Percentiles rank a stretch among this genome's conserved stretches.
phyloP scores from a whole-genome alignment of 2,113 vertebrate genomes.

The Xenopus laevis region DNA sequence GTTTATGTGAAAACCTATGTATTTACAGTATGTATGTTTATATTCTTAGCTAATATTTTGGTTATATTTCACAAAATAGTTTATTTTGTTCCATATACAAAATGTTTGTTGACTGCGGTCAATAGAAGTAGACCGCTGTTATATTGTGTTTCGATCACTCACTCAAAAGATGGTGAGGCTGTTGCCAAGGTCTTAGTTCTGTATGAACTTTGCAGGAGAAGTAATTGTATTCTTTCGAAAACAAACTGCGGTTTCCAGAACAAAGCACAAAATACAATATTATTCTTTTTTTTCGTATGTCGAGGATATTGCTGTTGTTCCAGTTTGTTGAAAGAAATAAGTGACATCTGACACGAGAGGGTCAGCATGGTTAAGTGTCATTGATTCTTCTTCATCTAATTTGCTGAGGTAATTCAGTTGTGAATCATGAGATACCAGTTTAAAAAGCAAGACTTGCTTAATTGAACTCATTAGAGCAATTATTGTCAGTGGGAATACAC shows the following conservation, averaged over 20 bases:
- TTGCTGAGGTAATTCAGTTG: constrained; percentile 29
- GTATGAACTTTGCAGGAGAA: constrained; percentile 13
- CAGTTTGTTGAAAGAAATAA: constrained; percentile 21
- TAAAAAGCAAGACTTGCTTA: not conserved
- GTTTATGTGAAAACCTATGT: no score
- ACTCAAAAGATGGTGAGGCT: no score
- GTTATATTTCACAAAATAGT: no score
- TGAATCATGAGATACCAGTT: constrained; percentile 11
- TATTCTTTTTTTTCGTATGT: not conserved
- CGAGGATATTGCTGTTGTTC: constrained; percentile 8
- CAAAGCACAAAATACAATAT: constrained; percentile 24
- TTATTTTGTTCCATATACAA: no score
- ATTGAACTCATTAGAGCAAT: constrained; percentile 9
- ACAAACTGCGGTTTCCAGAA: constrained; percentile 10
- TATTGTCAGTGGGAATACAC: not conserved
- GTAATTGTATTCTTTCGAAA: constrained; percentile 22
- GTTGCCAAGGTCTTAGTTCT: not conserved
- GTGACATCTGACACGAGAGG: constrained; percentile 12
- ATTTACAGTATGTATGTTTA: no score
- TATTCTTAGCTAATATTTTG: no score
- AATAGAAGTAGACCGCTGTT: no score
- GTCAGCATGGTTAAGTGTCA: constrained; percentile 7
- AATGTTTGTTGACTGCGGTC: no score
- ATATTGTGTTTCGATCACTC: no score
- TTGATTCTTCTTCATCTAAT: constrained; percentile 20